Base-by-base conservation (phyloP, 2,888 invertebrate genomes). In the Hemistola chrysoprasaria region DNA sequence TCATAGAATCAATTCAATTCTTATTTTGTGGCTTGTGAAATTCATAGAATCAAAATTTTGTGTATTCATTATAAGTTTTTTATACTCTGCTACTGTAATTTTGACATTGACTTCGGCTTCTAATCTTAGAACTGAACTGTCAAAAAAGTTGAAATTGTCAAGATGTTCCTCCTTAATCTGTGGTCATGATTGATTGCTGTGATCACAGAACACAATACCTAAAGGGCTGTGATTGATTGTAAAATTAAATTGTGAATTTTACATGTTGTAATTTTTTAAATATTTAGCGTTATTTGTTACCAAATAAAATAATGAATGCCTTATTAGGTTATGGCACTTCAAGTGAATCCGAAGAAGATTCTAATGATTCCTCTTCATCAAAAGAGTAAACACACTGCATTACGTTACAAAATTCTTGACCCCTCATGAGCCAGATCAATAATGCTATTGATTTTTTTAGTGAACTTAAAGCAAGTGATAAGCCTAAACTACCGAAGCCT, bases 251-350 rank as follows among this genome's bases (percentile, higher is more conserved):
- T 29, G 23, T 24, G 30, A 37, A 37, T 24, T n/a, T 11, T 6
- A n/a, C 7, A n/a, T 28, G 7, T n/a, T n/a, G 7, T 37, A 3
- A 1, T 28, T 21, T 9, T 11, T 21, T 21, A 25, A 11, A 16
- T 34, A 36, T 28, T 29, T 37, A 37, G 16, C 23, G 32, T 32
- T 32, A 11, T 24, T 16, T 16, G 11, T 24, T 24, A 10, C 4
- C 11, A 11, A 11, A 31, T 6, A 20, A 8, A 22, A 61, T 50
- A 50, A 92, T 92, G 92, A 91, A 92, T 78, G 93, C 93, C 64
- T 80, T 94, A 54, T 90, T 94, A 50, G 92, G 92, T 82, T 94
- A 94, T 64, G 93, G 92, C 33, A 72, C 86, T 30, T 78, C 86
- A 22, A 90, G 88, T 59, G 82, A 80, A 42, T 87, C 90, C 2